A percentile compares a stretch with the other conserved stretches of the same genome.
Conservation (phyloP, 2,888 invertebrate genomes). For the Melitaea athalia region DNA sequence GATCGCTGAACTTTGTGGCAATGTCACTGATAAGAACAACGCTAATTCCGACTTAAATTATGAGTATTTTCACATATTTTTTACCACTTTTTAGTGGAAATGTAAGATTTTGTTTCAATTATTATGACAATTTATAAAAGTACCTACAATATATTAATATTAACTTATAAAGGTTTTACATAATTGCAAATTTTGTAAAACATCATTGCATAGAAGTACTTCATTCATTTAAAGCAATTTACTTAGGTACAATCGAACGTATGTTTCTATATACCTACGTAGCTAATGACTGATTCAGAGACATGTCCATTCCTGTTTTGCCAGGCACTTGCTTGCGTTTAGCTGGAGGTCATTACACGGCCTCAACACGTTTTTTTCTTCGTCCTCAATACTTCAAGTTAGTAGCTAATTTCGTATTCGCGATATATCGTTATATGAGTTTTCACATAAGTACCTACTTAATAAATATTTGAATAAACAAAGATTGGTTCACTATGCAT, state of each 20-base stretch:
- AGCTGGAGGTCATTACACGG: conserved; percentile 36
- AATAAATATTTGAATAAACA: background rate
- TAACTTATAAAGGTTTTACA: too few species aligned
- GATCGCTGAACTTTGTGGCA: conserved; percentile 69
- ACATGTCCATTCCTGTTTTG: conserved; percentile 39
- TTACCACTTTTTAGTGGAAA: background rate
- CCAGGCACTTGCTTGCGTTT: conserved; percentile 32
- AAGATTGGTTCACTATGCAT: background rate
- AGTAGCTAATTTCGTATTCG: conserved; percentile 10
- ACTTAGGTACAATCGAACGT: background rate
- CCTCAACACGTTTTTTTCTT: conserved; percentile 34
- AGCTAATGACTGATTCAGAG: conserved; percentile 33
- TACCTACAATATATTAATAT: too few species aligned
- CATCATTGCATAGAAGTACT: background rate
- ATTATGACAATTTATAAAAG: too few species aligned
- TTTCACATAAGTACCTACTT: background rate
- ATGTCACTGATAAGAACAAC: conserved; percentile 64
- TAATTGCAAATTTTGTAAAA: background rate
- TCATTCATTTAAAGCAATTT: background rate
- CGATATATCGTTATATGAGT: background rate
- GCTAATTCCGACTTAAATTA: conserved; percentile 56
- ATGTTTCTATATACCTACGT: background rate
- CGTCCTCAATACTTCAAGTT: conserved; percentile 16
- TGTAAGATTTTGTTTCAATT: background rate
- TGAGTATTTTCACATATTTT: conserved; percentile 10